A percentile compares a stretch with the other conserved stretches of the same genome.
phyloP scores from a whole-genome alignment of 2,113 vertebrate species.

The Calidris pugnax region DNA sequence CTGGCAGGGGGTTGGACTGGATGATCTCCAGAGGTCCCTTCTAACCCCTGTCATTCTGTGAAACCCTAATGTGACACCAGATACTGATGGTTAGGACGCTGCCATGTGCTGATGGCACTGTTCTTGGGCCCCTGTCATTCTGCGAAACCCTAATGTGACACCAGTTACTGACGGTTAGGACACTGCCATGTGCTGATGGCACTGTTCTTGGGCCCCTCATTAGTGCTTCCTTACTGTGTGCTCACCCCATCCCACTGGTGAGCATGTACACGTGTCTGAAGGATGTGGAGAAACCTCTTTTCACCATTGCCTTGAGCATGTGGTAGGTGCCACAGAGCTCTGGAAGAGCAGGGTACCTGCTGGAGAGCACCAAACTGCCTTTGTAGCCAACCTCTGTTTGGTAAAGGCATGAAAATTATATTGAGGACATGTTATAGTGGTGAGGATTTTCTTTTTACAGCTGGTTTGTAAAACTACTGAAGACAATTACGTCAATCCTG shows the following conservation, averaged over 20 bases:
- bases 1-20: too few species aligned
- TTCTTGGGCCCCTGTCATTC: neutral
- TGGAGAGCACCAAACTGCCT: neutral
- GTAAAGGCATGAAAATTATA: neutral
- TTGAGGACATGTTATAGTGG: neutral
- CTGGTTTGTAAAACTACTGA: neutral
- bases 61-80: neutral
- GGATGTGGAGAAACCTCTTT: neutral
- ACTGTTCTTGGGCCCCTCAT: rapidly evolving
- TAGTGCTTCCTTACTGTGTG: neutral
- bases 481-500: neutral
- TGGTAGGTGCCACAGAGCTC: neutral
- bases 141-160: neutral
- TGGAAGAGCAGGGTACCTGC: neutral
- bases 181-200: too few species aligned
- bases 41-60: too few species aligned
- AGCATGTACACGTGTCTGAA: rapidly evolving
- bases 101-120: rapidly evolving
- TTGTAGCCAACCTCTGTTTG: neutral
- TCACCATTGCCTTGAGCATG: neutral
- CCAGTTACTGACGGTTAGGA: neutral
- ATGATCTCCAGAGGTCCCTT: too few species aligned
- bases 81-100: neutral
- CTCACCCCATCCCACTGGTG: neutral
- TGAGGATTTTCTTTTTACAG: neutral